Percentiles rank a stretch among this genome's conserved stretches.
These are phyloP conservation scores for Nymphicus hollandicus DNA, from an alignment of 2,113 vertebrate species.

Conservation along the genomic window DNA sequence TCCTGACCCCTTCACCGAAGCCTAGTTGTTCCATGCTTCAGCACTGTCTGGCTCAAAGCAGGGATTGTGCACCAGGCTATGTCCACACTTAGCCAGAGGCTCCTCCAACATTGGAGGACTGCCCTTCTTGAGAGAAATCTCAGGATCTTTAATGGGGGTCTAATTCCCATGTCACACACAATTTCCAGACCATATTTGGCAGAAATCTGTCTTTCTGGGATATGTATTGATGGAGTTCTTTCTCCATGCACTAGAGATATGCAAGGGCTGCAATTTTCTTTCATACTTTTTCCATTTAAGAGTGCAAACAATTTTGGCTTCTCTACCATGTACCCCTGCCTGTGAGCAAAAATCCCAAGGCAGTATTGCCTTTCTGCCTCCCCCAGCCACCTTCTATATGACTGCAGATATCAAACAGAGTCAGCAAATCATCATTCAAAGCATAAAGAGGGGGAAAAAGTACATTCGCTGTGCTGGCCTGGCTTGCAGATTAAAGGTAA, in stretches of 20 bases:
- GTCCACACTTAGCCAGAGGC: no score
- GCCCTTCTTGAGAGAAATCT: background rate
- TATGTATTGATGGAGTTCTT: background rate
- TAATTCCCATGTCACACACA: background rate
- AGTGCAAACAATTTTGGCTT: background rate
- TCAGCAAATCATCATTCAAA: background rate
- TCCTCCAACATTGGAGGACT: background rate
- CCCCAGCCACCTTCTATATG: background rate
- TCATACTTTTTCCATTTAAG: background rate
- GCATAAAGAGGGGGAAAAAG: background rate
- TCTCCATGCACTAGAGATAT: background rate
- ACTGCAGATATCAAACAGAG: background rate
- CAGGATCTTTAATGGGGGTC: background rate
- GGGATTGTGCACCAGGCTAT: no score
- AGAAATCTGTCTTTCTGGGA: background rate
- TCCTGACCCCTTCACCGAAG: no score
- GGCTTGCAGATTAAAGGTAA: background rate
- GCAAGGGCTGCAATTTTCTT: background rate
- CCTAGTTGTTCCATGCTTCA: no score
- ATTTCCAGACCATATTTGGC: background rate
- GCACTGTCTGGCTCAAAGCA: no score
- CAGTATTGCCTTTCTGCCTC: background rate
- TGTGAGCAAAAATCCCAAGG: background rate
- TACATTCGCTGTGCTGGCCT: fast-evolving
- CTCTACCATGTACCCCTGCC: background rate